These are phyloP conservation scores for Ctenomys sociabilis DNA, from an alignment of 2,113 vertebrate species.

Conservation along the genomic window DNA sequence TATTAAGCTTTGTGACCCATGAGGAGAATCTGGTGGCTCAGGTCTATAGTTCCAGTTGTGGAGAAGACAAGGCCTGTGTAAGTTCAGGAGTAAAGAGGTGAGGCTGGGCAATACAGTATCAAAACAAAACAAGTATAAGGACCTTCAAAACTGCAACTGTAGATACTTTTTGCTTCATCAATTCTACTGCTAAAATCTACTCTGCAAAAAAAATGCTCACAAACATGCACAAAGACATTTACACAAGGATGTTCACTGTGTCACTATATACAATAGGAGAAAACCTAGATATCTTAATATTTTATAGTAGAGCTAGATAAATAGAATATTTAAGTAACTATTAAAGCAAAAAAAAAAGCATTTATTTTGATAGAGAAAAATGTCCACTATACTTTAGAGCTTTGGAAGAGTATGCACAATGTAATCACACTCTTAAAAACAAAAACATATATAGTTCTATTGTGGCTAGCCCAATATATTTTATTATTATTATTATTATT, in stretches of 20 bases:
- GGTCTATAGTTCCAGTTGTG: neutral
- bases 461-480: neutral
- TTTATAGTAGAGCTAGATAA: neutral
- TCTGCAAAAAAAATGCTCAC: conserved; percentile 49
- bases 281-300: conserved; percentile 17
- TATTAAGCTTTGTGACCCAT: conserved; percentile 17
- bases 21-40: conserved; percentile 1
- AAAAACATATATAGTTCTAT: conserved; percentile 14
- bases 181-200: neutral
- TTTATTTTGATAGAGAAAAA: conserved; percentile 52
- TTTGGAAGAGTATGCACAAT: neutral
- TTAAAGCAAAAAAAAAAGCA: conserved; percentile 1
- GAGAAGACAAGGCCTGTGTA: neutral
- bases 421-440: conserved; percentile 9
- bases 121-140: neutral
- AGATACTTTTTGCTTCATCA: neutral
- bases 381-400: neutral
- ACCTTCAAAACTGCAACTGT: neutral
- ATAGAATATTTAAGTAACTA: conserved; percentile 13
- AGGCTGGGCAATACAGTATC: neutral
- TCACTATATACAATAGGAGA: neutral
- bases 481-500: no score
- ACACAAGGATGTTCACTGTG: neutral
- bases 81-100: neutral
- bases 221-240: neutral